Percentiles rank a stretch among this genome's conserved stretches.
Conservation (phyloP, 2,888 invertebrate genomes). For the Meliscaeva auricollis region DNA sequence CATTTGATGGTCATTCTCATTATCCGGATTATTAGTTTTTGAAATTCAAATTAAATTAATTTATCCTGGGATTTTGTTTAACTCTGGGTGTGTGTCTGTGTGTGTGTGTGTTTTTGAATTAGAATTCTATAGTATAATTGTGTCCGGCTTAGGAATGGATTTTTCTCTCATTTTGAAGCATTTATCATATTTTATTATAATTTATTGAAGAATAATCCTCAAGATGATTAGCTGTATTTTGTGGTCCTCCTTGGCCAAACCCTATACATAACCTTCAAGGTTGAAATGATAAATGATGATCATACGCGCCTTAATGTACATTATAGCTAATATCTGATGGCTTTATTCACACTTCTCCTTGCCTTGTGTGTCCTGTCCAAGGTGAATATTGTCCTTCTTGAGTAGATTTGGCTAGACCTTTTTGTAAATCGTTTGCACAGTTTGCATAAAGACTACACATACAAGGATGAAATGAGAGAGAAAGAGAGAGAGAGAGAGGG, state of each 20-base stretch:
- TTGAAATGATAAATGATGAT: constrained; percentile 50
- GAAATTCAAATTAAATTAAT: constrained; percentile 66
- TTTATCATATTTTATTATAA: constrained; percentile 63
- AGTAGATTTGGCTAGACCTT: background rate
- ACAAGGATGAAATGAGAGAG: too few relatives aligned
- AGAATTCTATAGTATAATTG: background rate
- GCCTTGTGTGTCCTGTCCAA: constrained; percentile 36
- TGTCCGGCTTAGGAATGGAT: background rate
- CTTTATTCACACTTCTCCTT: constrained; percentile 37
- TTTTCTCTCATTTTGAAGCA: constrained; percentile 11
- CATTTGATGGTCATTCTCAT: constrained; percentile 54
- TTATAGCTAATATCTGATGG: constrained; percentile 15
- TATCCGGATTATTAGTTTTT: constrained; percentile 69
- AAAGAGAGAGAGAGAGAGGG: too few relatives aligned
- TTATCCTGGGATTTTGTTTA: constrained; percentile 20
- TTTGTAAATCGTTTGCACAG: too few relatives aligned
- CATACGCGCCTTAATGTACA: constrained; percentile 19
- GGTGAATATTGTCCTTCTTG: constrained; percentile 32
- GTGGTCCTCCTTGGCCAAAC: constrained; percentile 15
- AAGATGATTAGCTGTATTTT: constrained; percentile 51
- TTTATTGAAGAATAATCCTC: constrained; percentile 61
- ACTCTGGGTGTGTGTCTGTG: background rate
- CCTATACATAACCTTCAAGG: background rate
- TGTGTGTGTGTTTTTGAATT: background rate
- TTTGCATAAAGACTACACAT: background rate